phyloP scores from a whole-genome alignment of 1,140 invertebrate genomes.

The Zaprionus inermis region DNA sequence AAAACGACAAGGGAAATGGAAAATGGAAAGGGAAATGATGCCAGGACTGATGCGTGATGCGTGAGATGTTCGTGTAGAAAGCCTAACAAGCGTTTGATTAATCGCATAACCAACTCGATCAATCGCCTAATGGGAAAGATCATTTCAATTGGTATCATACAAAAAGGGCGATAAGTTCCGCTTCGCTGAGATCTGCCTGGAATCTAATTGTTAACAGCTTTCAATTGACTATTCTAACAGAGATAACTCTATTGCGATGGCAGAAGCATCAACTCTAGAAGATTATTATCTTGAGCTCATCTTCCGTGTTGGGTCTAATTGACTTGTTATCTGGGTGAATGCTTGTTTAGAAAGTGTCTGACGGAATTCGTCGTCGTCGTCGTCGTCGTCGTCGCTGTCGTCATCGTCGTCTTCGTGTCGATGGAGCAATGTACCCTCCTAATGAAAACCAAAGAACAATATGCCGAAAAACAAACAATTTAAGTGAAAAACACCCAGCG shows the following conservation, averaged over 20 bases:
- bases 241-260: neutral
- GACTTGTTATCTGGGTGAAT: slow-evolving; percentile 44
- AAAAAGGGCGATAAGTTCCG: neutral
- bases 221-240: neutral
- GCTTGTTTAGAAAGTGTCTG: slow-evolving; percentile 52
- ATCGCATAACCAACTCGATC: slow-evolving; percentile 2
- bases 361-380: slow-evolving; percentile 12
- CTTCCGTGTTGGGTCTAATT: slow-evolving; percentile 32
- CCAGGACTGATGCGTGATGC: too few species aligned
- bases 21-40: neutral
- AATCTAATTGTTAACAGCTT: neutral
- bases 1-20: slow-evolving; percentile 2
- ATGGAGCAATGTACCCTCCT: slow-evolving; percentile 27
- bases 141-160: neutral
- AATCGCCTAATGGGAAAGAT: neutral
- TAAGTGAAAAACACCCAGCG: slow-evolving; percentile 48
- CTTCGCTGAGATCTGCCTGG: neutral
- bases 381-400: slow-evolving; percentile 16
- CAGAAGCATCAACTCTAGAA: slow-evolving; percentile 13
- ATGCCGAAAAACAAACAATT: slow-evolving; percentile 44
- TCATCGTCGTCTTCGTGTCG: slow-evolving; percentile 1
- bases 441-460: slow-evolving; percentile 36
- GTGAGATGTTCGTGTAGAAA: neutral
- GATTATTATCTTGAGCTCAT: slow-evolving; percentile 22
- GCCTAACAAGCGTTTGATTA: slow-evolving; percentile 7